Conservation (phyloP, 2,888 invertebrate species). For the Drosophila anceps region DNA sequence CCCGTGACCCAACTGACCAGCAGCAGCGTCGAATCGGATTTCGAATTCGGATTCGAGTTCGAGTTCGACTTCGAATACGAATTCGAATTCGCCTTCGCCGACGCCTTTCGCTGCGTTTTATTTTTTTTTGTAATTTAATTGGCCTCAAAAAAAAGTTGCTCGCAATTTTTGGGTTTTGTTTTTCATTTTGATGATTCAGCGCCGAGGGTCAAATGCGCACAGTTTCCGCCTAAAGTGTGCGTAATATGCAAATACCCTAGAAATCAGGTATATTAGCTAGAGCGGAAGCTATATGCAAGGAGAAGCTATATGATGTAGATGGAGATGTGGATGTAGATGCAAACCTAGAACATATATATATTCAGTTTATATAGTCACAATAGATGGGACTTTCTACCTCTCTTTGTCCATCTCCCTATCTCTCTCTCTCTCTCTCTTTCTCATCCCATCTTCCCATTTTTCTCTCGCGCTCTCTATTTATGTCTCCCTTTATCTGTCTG, state of each 20-base stretch:
- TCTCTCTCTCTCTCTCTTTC: background rate
- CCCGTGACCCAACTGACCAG: slow-evolving; percentile 52
- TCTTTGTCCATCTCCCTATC: background rate
- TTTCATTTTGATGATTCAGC: slow-evolving; percentile 48
- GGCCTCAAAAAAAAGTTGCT: slow-evolving; percentile 42
- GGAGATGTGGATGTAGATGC: background rate
- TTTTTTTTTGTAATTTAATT: slow-evolving; percentile 36
- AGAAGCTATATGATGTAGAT: too few species aligned
- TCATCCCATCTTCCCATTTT: background rate
- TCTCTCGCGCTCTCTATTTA: background rate
- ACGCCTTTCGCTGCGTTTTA: slow-evolving; percentile 65
- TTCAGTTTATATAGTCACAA: too few species aligned
- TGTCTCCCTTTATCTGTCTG: background rate
- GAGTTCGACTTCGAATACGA: slow-evolving; percentile 1
- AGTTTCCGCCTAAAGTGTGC: slow-evolving; percentile 58
- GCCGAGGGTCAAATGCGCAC: slow-evolving; percentile 65
- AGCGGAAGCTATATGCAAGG: too few species aligned
- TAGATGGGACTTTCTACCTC: background rate
- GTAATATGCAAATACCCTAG: slow-evolving; percentile 25
- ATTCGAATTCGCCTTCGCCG: slow-evolving; percentile 42
- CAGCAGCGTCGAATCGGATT: slow-evolving; percentile 18
- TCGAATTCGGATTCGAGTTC: slow-evolving; percentile 32
- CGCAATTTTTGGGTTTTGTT: slow-evolving; percentile 26
- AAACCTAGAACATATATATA: too few species aligned
- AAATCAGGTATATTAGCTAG: background rate